phyloP scores from a whole-genome alignment of 2,113 vertebrate genomes.

The Engraulis encrasicolus region DNA sequence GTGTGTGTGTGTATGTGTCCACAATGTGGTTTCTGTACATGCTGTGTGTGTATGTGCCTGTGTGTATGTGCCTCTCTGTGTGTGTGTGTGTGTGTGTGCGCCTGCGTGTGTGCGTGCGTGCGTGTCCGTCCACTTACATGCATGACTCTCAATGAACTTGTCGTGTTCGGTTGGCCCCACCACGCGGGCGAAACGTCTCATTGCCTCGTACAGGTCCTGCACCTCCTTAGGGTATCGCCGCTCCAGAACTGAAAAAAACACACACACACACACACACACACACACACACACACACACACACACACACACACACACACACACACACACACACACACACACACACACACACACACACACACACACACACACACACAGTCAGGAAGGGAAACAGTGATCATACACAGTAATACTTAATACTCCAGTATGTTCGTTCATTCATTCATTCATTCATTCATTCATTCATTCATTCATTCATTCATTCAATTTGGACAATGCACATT shows the following conservation, averaged over 20 bases:
- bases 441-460: too few species aligned
- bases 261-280: slow-evolving; percentile 26
- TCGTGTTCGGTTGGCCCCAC: slow-evolving; percentile 91
- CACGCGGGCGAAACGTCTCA: slow-evolving; percentile 91
- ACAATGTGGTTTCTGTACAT: too few species aligned
- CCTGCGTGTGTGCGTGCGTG: too few species aligned
- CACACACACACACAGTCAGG: background rate
- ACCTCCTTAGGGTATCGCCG: slow-evolving; percentile 93
- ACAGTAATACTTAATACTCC: too few species aligned
- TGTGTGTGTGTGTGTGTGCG: too few species aligned
- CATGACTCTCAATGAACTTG: slow-evolving; percentile 97
- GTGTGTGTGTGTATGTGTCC: too few species aligned
- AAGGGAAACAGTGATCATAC: too few species aligned
- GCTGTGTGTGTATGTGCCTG: too few species aligned
- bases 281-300: background rate
- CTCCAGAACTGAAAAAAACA: slow-evolving; percentile 85
- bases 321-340: background rate
- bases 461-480: too few species aligned
- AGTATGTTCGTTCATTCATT: too few species aligned
- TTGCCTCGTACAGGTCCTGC: slow-evolving; percentile 93
- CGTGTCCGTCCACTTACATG: slow-evolving; percentile 73
- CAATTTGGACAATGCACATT: too few species aligned
- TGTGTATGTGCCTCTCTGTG: too few species aligned
- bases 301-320: background rate
- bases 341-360: slow-evolving; percentile 24